These are phyloP conservation scores for Aurelia sp. DNA, from an alignment of 30 jellyfish, hydroid and myxozoan genomes.

Conservation along the genomic window DNA sequence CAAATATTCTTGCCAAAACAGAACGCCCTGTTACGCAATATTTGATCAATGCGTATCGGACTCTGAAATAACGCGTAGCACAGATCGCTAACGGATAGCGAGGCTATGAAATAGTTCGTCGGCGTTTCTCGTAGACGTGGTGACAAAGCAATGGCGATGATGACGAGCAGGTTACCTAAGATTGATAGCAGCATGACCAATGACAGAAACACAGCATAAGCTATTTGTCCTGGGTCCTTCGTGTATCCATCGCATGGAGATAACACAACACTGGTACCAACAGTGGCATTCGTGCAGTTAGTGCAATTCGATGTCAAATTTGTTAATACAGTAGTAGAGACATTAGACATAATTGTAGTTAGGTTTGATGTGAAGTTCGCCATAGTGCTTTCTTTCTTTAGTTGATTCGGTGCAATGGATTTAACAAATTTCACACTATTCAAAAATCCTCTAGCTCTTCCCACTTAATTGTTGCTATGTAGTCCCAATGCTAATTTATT, in stretches of 20 bases:
- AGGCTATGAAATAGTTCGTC: slow-evolving; percentile 76
- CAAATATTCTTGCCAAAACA: slow-evolving; percentile 64
- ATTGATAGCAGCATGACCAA: slow-evolving; percentile 25
- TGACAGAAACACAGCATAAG: slow-evolving; percentile 45
- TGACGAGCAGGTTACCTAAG: slow-evolving; percentile 76
- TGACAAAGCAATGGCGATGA: slow-evolving; percentile 70
- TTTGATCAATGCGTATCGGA: slow-evolving; percentile 65
- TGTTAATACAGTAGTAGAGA: no score
- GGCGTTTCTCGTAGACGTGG: slow-evolving; percentile 72
- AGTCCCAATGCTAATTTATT: no score
- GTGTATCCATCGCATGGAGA: slow-evolving; percentile 18
- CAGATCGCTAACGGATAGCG: slow-evolving; percentile 87
- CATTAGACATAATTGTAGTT: no score
- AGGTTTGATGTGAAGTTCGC: no score
- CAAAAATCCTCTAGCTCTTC: no score
- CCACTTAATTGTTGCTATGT: no score
- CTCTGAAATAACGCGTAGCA: slow-evolving; percentile 58
- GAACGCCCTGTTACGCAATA: slow-evolving; percentile 53
- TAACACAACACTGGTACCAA: neutral
- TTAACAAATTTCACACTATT: no score
- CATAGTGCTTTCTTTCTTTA: no score
- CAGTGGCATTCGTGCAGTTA: no score
- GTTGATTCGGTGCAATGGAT: no score
- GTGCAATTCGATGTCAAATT: no score
- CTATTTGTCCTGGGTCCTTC: slow-evolving; percentile 19